These are phyloP conservation scores for Oxyscelio sp. DNA, from an alignment of 2,888 invertebrate species.

Conservation along the genomic window DNA sequence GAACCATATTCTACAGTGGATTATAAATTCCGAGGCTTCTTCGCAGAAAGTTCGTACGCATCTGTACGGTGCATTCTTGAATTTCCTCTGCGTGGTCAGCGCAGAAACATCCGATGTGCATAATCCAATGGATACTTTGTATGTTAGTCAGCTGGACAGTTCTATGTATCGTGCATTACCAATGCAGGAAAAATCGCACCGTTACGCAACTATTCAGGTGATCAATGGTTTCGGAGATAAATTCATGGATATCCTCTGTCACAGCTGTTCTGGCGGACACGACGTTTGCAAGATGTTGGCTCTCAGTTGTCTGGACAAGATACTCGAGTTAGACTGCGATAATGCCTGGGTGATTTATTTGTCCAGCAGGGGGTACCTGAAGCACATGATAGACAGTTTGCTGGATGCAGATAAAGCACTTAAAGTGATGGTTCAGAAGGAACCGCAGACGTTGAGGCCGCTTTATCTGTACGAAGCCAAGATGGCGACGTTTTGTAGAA, in stretches of 20 bases:
- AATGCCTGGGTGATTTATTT: conserved; percentile 91
- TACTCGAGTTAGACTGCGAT: conserved; percentile 93
- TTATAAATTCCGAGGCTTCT: conserved; percentile 93
- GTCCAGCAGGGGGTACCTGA: conserved; percentile 92
- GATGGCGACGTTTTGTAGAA: conserved; percentile 93
- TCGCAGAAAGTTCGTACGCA: conserved; percentile 96
- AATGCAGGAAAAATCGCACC: conserved; percentile 85
- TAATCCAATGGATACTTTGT: conserved; percentile 89
- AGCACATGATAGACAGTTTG: conserved; percentile 94
- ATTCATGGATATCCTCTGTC: conserved; percentile 94
- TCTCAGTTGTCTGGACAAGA: conserved; percentile 93
- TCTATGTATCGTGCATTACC: conserved; percentile 87
- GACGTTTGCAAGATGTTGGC: conserved; percentile 97
- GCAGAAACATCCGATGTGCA: conserved; percentile 88
- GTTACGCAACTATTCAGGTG: conserved; percentile 90
- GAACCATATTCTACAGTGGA: conserved; percentile 95
- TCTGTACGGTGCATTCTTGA: conserved; percentile 95
- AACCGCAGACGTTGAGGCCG: conserved; percentile 92
- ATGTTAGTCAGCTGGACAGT: conserved; percentile 92
- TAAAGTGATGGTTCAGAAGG: conserved; percentile 91
- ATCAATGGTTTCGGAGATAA: conserved; percentile 94
- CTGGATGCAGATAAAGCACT: conserved; percentile 93
- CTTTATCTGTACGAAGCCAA: conserved; percentile 96
- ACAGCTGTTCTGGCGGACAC: conserved; percentile 96
- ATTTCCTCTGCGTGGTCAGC: conserved; percentile 93